Evolutionary conservation across 30 jellyfish, hydroid and myxozoan species (phyloP).

Genomic region (Aurelia sp.): DNA sequence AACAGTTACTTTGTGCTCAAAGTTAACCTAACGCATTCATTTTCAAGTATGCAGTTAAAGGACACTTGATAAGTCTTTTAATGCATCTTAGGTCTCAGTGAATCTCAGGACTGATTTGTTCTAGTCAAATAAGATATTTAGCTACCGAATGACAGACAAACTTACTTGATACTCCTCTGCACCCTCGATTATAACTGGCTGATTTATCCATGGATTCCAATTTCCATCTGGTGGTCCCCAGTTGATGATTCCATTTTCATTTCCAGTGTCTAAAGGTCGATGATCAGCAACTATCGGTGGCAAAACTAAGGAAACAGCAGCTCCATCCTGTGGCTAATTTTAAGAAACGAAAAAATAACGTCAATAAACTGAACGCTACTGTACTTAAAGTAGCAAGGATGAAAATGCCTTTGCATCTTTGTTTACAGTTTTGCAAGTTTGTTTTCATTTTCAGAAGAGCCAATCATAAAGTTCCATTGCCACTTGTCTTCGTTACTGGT

Average conservation of each 20-base stretch:
- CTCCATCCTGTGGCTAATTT: constrained; percentile 51
- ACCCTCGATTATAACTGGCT: constrained; percentile 92
- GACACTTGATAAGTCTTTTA: too few species aligned
- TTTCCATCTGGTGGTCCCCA: constrained; percentile 93
- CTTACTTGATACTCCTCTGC: constrained; percentile 95
- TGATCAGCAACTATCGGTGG: constrained; percentile 54
- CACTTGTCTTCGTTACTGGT: too few species aligned
- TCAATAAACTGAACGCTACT: neutral
- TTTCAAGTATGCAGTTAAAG: too few species aligned
- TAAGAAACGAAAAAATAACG: too few species aligned
- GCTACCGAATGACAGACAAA: too few species aligned
- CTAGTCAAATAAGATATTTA: too few species aligned
- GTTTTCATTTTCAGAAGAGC: neutral
- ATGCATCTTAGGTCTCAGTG: too few species aligned
- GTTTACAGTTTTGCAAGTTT: too few species aligned
- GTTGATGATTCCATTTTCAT: constrained; percentile 49
- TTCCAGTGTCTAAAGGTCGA: constrained; percentile 33
- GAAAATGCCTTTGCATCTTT: too few species aligned
- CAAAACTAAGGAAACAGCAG: constrained; percentile 60
- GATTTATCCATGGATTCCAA: constrained; percentile 97
- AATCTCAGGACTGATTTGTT: too few species aligned
- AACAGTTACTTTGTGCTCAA: too few species aligned
- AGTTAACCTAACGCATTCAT: too few species aligned
- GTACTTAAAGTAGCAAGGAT: neutral
- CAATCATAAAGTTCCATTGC: neutral